Evolutionary conservation across 2,888 invertebrate species (phyloP), one percentile per base, ranked within the genome.

Genomic region (Aleiodes leptofemur): DNA sequence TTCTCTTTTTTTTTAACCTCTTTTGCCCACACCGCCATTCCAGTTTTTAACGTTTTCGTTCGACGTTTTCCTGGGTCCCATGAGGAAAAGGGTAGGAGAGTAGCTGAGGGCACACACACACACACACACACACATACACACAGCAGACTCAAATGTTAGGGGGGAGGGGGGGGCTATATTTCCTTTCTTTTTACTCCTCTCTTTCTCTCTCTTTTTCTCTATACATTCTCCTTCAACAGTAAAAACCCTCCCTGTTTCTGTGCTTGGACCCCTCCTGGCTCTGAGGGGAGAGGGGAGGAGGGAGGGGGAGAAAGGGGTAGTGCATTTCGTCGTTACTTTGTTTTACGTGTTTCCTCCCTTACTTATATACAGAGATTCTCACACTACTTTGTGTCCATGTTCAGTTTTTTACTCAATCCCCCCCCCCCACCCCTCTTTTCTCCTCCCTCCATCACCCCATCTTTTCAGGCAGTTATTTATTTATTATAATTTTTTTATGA

Each of bases 251-350:
- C 43, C 43, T 8, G 23, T 23, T 23, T 23, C 23, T 23, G 14
- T 14, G 55, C 13, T 23, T 70, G 78, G 75, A 77, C 79, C 77
- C 80, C 75, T 23, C 23, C 23, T 23, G 23, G 23, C 23, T 23
- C 23, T 23, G 2, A 2, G 23, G 23, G 23, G 23, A 2, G 23
- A 2, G 23, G 23, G 23, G 23, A n/a, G n/a, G n/a, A n/a, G n/a
- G n/a, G n/a, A 76, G 74, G 38, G 61, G 57, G 73, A 79, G 78
- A 77, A 76, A 74, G 78, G 85, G 83, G 84, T 69, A 86, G 86
- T 87, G 86, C 86, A 86, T 87, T 88, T 87, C 85, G 86, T 87
- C 88, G 88, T 88, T 88, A 88, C 88, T 88, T 88, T 88, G 88
- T 88, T 89, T 88, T 88, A 88, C 86, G 86, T 83, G 83, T 85